Conservation (phyloP, 2,888 invertebrate species). For the Thymelicus acteon region DNA sequence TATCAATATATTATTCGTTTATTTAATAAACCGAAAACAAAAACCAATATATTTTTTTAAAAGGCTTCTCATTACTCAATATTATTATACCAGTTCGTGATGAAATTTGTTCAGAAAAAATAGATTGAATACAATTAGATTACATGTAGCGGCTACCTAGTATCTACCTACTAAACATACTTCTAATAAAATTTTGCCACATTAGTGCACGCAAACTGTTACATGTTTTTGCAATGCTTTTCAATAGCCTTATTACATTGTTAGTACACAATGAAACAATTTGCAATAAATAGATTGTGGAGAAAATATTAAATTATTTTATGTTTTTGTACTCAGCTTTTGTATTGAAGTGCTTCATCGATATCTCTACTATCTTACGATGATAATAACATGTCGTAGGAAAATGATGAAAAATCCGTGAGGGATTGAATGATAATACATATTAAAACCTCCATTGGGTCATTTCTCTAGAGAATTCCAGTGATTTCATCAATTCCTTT, state of each 20-base stretch:
- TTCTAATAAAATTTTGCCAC: neutral
- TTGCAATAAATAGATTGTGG: neutral
- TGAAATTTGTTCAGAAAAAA: neutral
- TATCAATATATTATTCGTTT: too few species aligned
- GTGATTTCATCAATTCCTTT: too few species aligned
- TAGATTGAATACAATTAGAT: neutral
- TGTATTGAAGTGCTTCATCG: too few species aligned
- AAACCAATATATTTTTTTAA: too few species aligned
- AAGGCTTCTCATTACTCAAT: too few species aligned
- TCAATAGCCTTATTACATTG: slow-evolving; percentile 3
- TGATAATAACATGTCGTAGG: too few species aligned
- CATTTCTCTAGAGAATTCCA: too few species aligned
- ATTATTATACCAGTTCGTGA: neutral
- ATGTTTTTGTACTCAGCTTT: neutral
- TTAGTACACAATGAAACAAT: slow-evolving; percentile 5
- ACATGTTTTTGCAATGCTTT: neutral
- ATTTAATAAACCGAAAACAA: too few species aligned
- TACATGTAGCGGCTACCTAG: neutral
- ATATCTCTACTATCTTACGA: too few species aligned
- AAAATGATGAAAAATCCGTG: too few species aligned
- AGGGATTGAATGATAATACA: too few species aligned
- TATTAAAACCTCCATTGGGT: too few species aligned
- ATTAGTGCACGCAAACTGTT: slow-evolving; percentile 4
- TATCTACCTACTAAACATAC: neutral
- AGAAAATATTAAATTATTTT: neutral